Conservation (phyloP, 2,888 invertebrate genomes). For the Theristus sp. region DNA sequence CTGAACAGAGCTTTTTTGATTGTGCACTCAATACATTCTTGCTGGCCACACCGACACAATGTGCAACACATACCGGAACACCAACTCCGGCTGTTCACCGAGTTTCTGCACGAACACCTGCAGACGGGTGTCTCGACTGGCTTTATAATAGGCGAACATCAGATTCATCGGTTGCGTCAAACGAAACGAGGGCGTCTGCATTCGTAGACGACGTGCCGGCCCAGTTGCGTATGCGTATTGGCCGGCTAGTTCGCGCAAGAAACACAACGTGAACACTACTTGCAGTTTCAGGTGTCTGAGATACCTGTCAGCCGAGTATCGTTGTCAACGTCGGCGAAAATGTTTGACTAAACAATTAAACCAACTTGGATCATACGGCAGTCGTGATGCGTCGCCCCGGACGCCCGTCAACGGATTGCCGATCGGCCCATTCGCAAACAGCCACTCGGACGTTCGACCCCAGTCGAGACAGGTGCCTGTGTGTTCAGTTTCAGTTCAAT, state of each 20-base stretch:
- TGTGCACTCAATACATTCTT: no score
- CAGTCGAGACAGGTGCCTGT: slow-evolving; percentile 8
- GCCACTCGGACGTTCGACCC: slow-evolving; percentile 12
- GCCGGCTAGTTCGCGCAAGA: slow-evolving; percentile 13
- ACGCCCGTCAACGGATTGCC: slow-evolving; percentile 20
- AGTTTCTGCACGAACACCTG: slow-evolving; percentile 7
- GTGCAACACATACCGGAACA: neutral
- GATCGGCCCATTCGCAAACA: slow-evolving; percentile 11
- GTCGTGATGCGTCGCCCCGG: slow-evolving; percentile 17
- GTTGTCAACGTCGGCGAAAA: neutral
- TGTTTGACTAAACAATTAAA: neutral
- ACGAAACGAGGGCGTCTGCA: slow-evolving; percentile 16
- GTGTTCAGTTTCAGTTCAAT: no score
- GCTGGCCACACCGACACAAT: neutral
- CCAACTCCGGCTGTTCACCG: neutral
- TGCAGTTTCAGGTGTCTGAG: no score
- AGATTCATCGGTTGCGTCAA: slow-evolving; percentile 15
- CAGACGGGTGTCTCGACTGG: slow-evolving; percentile 11
- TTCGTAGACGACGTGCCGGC: slow-evolving; percentile 13
- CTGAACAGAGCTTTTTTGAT: no score
- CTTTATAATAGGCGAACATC: slow-evolving; percentile 24
- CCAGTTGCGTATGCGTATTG: slow-evolving; percentile 17
- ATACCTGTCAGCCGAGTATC: no score
- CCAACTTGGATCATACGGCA: slow-evolving; percentile 11
- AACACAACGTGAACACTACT: no score